Evolutionary conservation across 2,113 vertebrate species (phyloP).

Genomic region (Oreotrochilus melanogaster): DNA sequence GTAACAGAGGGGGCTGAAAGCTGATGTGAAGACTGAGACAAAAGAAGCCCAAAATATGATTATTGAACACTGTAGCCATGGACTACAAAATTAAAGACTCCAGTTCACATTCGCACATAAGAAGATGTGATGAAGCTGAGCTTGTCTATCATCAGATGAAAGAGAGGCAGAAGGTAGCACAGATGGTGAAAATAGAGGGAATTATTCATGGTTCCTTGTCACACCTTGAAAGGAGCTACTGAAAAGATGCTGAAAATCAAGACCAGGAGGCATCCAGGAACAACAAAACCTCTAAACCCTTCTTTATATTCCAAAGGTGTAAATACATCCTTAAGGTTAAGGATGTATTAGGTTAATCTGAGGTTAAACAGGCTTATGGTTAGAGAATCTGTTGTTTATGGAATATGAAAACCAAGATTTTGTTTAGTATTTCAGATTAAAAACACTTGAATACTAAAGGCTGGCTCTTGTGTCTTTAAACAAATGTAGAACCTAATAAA

Average conservation of each 20-base stretch:
- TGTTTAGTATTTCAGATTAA: neutral
- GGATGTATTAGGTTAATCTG: too few relatives aligned
- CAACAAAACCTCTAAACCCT: conserved; percentile 36
- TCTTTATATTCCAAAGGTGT: conserved; percentile 37
- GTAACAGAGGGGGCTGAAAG: neutral
- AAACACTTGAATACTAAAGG: conserved; percentile 2
- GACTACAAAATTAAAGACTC: conserved; percentile 39
- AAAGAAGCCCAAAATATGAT: neutral
- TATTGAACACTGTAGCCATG: neutral
- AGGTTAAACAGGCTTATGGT: conserved; percentile 50
- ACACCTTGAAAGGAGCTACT: conserved; percentile 62
- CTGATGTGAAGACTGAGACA: neutral
- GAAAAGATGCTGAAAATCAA: conserved; percentile 64
- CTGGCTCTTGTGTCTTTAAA: neutral
- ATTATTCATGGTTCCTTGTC: conserved; percentile 58
- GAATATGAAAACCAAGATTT: neutral
- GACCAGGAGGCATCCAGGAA: conserved; percentile 53
- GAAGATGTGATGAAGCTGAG: conserved; percentile 53
- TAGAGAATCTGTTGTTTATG: neutral
- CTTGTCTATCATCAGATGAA: conserved; percentile 44
- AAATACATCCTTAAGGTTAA: conserved; percentile 50
- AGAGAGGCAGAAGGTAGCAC: conserved; percentile 65
- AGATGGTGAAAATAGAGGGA: conserved; percentile 66
- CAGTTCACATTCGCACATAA: conserved; percentile 40
- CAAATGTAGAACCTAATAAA: neutral